Percentiles rank a stretch among this genome's conserved stretches.
Conservation (phyloP, 2,797 vertebrate species). For the Sparus aurata region DNA sequence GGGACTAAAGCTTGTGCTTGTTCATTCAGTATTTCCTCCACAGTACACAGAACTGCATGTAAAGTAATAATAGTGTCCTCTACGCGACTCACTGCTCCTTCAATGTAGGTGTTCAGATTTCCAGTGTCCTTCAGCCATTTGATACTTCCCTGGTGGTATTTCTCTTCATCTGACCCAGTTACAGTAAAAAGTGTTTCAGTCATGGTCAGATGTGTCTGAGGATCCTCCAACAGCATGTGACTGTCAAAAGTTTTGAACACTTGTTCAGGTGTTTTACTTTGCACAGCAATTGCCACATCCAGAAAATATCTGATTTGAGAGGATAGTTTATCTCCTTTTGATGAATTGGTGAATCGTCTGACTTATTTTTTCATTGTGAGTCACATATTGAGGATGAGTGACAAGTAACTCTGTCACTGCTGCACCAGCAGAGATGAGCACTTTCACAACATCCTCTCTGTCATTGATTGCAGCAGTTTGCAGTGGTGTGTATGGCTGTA, state of each 20-base stretch:
- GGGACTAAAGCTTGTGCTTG: constrained; percentile 31
- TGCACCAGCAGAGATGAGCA: too few species aligned
- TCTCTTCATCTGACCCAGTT: rapidly evolving
- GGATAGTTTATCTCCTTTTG: constrained; percentile 25
- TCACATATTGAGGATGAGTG: too few species aligned
- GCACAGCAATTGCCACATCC: rapidly evolving
- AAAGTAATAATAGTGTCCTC: background rate
- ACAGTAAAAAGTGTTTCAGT: background rate
- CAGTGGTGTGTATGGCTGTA: too few species aligned
- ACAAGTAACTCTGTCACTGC: too few species aligned
- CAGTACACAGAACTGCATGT: constrained; percentile 43
- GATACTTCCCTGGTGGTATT: background rate
- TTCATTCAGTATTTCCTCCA: constrained; percentile 56
- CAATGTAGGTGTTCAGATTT: background rate
- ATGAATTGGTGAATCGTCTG: constrained; percentile 28
- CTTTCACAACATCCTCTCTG: too few species aligned
- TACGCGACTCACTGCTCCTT: background rate
- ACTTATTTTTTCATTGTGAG: too few species aligned
- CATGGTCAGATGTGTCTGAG: background rate
- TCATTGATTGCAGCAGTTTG: too few species aligned
- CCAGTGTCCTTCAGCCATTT: background rate
- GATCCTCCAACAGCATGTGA: background rate
- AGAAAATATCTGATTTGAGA: constrained; percentile 20
- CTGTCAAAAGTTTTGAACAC: background rate
- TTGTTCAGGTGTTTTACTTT: background rate